A percentile compares a stretch with the other conserved stretches of the same genome.
Evolutionary conservation across 2,888 invertebrate species (phyloP).

Genomic region (Dryococelus australis): DNA sequence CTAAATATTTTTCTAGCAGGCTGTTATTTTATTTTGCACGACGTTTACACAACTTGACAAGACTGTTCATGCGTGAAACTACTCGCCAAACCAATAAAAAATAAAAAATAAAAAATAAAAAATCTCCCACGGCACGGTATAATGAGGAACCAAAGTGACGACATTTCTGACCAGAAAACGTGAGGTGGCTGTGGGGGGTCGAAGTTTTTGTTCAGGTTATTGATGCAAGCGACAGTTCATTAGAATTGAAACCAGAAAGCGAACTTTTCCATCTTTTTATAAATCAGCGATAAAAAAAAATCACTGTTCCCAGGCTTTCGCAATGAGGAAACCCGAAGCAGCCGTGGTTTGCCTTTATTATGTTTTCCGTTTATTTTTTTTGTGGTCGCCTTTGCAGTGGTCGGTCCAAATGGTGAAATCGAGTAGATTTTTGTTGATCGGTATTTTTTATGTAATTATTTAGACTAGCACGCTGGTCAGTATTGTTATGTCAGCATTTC

Average conservation of each 20-base stretch:
- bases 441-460: too few relatives aligned
- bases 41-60: background rate
- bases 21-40: background rate
- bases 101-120: background rate
- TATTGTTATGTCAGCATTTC: too few relatives aligned
- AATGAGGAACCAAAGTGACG: background rate
- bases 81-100: background rate
- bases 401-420: background rate
- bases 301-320: background rate
- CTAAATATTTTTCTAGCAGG: too few relatives aligned
- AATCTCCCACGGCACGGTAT: background rate
- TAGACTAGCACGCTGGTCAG: too few relatives aligned
- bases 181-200: too few relatives aligned
- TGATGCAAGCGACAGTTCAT: background rate
- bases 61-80: background rate
- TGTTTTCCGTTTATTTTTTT: background rate
- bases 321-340: background rate
- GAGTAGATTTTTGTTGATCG: background rate
- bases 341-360: background rate
- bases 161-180: background rate
- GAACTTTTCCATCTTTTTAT: background rate
- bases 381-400: background rate
- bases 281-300: background rate
- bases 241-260: background rate
- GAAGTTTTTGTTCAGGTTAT: background rate